These are phyloP conservation scores for Ecdyonurus torrentis DNA, from an alignment of 2,888 invertebrate species.

Conservation along the genomic window DNA sequence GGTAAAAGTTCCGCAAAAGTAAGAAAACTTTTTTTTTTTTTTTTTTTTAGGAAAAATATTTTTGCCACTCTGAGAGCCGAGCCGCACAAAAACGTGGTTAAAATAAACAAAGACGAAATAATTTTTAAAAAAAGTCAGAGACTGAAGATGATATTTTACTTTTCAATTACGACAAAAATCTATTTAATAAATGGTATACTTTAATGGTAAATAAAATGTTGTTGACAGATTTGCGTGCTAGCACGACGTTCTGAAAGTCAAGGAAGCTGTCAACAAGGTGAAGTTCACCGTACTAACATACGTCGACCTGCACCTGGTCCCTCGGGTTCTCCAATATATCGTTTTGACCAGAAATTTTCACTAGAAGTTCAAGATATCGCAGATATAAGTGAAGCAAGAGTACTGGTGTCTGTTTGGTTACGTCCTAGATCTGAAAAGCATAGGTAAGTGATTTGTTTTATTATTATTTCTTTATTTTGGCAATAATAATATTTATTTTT, in stretches of 20 bases:
- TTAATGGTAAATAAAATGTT: too few relatives aligned
- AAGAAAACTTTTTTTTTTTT: too few relatives aligned
- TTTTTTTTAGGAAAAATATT: too few relatives aligned
- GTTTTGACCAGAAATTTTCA: conserved; percentile 1
- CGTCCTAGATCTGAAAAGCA: conserved; percentile 4
- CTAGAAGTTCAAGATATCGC: neutral
- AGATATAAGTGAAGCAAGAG: neutral
- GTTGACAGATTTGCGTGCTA: conserved; percentile 1
- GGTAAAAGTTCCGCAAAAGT: too few relatives aligned
- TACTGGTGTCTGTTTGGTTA: conserved; percentile 9
- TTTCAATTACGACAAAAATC: too few relatives aligned
- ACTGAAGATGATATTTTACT: too few relatives aligned
- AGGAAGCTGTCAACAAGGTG: neutral
- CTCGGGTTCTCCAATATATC: neutral
- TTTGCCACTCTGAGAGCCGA: too few relatives aligned
- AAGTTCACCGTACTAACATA: neutral
- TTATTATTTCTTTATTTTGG: neutral
- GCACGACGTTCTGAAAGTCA: neutral
- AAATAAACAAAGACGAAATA: too few relatives aligned
- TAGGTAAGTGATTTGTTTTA: neutral
- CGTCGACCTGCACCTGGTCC: neutral
- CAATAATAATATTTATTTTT: too few relatives aligned
- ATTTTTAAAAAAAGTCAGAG: too few relatives aligned
- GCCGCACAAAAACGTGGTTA: too few relatives aligned
- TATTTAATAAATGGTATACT: too few relatives aligned